These are phyloP conservation scores for Ailuropoda melanoleuca DNA, from an alignment of 2,113 vertebrate genomes.

Conservation along the genomic window DNA sequence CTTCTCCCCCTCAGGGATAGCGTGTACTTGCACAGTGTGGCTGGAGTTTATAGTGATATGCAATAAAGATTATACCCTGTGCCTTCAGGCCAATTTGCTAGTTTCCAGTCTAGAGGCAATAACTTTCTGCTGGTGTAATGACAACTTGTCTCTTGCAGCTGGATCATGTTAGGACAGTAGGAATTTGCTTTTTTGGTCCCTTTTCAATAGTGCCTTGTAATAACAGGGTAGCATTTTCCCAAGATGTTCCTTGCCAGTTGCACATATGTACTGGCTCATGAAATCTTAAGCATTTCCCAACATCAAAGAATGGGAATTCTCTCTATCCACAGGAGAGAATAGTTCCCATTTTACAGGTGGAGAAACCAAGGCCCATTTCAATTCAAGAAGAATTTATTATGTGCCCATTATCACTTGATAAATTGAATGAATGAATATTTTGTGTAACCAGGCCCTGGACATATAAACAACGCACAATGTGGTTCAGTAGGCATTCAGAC, in stretches of 20 bases:
- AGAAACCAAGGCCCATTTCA: background rate
- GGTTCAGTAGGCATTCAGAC: background rate
- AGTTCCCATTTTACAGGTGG: constrained; percentile 20
- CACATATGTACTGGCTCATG: constrained; percentile 38
- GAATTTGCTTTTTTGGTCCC: constrained; percentile 60
- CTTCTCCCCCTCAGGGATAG: background rate
- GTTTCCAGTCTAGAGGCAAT: constrained; percentile 41
- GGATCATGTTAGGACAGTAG: constrained; percentile 31
- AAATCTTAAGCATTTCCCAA: constrained; percentile 17
- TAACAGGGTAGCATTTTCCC: constrained; percentile 61
- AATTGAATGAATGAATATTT: background rate
- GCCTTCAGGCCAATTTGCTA: constrained; percentile 63
- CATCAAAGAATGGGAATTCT: constrained; percentile 14
- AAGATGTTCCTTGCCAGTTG: constrained; percentile 60
- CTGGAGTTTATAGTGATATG: constrained; percentile 33
- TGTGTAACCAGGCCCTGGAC: background rate
- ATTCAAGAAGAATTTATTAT: background rate
- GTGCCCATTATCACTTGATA: background rate
- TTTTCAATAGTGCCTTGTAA: constrained; percentile 62
- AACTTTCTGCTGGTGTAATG: constrained; percentile 74
- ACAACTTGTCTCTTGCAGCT: constrained; percentile 66
- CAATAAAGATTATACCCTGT: constrained; percentile 16
- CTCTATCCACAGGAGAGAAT: background rate
- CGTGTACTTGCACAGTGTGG: background rate
- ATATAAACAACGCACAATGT: background rate